phyloP scores from a whole-genome alignment of 2,888 invertebrate species.

The Papilio demoleus region DNA sequence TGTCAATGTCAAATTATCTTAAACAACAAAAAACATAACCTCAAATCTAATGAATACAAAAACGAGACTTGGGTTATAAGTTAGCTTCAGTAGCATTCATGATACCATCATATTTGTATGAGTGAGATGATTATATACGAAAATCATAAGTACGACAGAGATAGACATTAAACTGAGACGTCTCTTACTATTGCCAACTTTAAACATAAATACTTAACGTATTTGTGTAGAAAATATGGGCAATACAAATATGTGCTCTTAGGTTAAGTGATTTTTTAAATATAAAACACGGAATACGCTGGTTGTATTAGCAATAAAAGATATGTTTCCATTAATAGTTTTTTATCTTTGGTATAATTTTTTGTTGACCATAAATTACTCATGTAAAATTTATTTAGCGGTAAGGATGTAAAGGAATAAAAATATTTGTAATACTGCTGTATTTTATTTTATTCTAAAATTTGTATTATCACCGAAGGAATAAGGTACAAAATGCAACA shows the following conservation, averaged over 20 bases:
- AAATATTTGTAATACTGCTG: not conserved
- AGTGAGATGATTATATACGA: not conserved
- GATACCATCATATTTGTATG: no score
- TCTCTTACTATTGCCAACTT: not conserved
- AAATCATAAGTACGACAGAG: not conserved
- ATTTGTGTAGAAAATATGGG: not conserved
- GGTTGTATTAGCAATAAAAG: slow-evolving; percentile 12
- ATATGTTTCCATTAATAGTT: not conserved
- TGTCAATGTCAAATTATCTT: not conserved
- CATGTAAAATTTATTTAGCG: not conserved
- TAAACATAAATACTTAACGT: no score
- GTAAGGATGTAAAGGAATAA: slow-evolving; percentile 14
- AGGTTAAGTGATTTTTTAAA: not conserved
- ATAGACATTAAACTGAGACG: not conserved
- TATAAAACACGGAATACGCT: slow-evolving; percentile 5
- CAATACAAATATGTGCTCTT: not conserved
- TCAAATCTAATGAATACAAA: no score
- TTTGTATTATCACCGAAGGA: not conserved
- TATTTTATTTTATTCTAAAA: not conserved
- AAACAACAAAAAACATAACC: no score
- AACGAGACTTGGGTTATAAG: no score
- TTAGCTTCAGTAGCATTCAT: no score
- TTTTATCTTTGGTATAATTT: not conserved
- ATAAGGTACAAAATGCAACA: no score
- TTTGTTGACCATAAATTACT: slow-evolving; percentile 9